Base-by-base conservation (phyloP, 2,113 vertebrate species). In the Oxyura jamaicensis region DNA sequence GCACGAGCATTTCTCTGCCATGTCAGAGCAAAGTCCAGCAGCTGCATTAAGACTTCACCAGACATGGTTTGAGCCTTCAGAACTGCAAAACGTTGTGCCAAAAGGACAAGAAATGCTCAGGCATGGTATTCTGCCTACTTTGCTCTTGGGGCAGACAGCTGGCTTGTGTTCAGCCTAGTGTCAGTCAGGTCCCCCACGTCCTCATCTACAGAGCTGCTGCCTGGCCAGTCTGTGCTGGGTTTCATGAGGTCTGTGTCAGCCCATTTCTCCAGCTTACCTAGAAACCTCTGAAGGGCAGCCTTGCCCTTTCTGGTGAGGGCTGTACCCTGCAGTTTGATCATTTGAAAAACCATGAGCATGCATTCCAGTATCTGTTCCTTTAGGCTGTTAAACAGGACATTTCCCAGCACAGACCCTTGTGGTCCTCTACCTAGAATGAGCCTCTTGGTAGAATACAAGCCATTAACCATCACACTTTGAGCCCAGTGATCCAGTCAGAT, bases 121-220 rank as follows among this genome's bases (percentile, higher is more conserved):
- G 52, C 50, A 15, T 83, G 68, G 17, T 18, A 10, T 50, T 63
- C 39, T 79, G 35, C 66, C 39, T 19, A 3, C 41, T 69, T n/a
- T 66, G 66, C 56, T 58, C 59, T 53, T 39, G 36, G 48, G 18
- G 6, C 42, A 52, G 26, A 22, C 26, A 29, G 35, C 36, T 31
- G 35, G 22, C 6, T 46, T 17, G 13, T 11, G 5, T 20, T 46
- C 11, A 62, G 31, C 41, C 22, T 7, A 2, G 3, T 1, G 2
- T 7, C 53, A 69, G 50, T 22, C 48, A 44, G 23, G 18, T 55
- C 59, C 48, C 23, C 35, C 35, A 46, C 2, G 19, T 11, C 21
- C 5, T 33, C 66, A 60, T 0, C 53, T 50, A 53, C 62, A 72
- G 46, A 67, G 28, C 50, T 72, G 36, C 84, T 83, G 28, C 44